Conservation (phyloP, 2,888 invertebrate genomes). For the Synanthedon myopaeformis region DNA sequence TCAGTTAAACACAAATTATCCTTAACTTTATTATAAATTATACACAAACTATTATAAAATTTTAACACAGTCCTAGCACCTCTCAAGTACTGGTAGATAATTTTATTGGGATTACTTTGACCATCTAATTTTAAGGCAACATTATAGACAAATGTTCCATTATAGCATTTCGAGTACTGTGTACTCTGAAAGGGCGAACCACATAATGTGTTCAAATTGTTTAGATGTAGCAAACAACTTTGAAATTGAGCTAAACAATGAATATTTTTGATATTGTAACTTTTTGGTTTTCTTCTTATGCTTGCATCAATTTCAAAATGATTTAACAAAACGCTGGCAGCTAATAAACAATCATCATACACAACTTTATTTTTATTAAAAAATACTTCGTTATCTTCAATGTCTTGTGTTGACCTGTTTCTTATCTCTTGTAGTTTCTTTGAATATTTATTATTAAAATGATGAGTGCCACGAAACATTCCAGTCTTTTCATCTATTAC, state of each 20-base stretch:
- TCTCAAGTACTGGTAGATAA: conserved; percentile 61
- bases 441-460: conserved; percentile 58
- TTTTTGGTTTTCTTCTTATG: conserved; percentile 61
- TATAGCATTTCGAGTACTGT: conserved; percentile 73
- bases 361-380: conserved; percentile 63
- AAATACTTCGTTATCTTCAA: conserved; percentile 24
- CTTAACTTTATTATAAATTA: conserved; percentile 24
- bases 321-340: conserved; percentile 68
- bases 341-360: conserved; percentile 69
- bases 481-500: conserved; percentile 71
- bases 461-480: conserved; percentile 52
- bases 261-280: conserved; percentile 68
- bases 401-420: conserved; percentile 11
- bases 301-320: conserved; percentile 71
- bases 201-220: conserved; percentile 75
- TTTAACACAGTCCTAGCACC: conserved; percentile 39
- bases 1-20: conserved; percentile 32
- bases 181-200: conserved; percentile 69
- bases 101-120: conserved; percentile 63
- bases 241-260: conserved; percentile 78
- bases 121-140: conserved; percentile 72
- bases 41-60: conserved; percentile 45
- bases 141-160: conserved; percentile 84
- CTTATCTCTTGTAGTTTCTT: conserved; percentile 41
- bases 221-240: conserved; percentile 69